These are phyloP conservation scores for Leptonema lineaticorne DNA, from an alignment of 1,140 invertebrate genomes.

Conservation along the genomic window DNA sequence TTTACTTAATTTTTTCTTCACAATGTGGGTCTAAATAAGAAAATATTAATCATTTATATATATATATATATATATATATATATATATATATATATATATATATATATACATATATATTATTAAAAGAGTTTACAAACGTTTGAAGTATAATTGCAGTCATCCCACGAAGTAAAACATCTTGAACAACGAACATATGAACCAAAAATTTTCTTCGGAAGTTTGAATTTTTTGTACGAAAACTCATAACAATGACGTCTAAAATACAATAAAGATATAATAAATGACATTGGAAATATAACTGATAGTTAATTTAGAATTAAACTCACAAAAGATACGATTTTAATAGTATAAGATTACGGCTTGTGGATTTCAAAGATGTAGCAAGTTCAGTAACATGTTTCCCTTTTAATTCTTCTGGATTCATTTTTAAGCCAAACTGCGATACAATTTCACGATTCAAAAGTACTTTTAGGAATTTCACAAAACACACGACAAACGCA, in stretches of 20 bases:
- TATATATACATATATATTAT: no score
- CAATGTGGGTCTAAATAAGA: not conserved
- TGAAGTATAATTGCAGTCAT: not conserved
- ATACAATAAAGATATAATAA: not conserved
- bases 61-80: no score
- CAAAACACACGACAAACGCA: no score
- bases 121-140: not conserved
- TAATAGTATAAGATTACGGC: not conserved
- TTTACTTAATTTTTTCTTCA: not conserved
- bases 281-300: not conserved
- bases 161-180: conserved; percentile 14
- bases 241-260: not conserved
- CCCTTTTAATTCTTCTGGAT: not conserved
- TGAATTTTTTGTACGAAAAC: not conserved
- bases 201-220: not conserved
- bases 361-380: not conserved
- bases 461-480: no score
- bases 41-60: no score
- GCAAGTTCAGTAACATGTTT: not conserved
- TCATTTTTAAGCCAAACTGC: no score
- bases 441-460: no score
- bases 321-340: not conserved
- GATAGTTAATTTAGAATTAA: not conserved
- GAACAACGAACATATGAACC: conserved; percentile 4
- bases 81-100: no score